Base-by-base conservation (phyloP, 2,797 vertebrate species). In the Neoniphon sammara region DNA sequence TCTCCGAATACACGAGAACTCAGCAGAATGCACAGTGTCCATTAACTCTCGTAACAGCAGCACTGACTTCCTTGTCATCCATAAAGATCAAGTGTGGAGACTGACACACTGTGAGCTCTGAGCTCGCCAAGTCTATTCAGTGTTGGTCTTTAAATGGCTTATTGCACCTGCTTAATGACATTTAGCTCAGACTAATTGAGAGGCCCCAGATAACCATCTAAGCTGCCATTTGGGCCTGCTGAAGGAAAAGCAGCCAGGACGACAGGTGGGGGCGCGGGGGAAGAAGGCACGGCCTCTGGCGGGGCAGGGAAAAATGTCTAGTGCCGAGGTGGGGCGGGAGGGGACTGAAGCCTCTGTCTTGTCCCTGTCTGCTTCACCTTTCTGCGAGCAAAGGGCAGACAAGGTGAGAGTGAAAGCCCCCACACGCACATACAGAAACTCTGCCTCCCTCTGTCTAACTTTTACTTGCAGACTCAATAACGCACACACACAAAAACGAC, bases 91-190 rank as follows among this genome's bases (percentile, higher is more conserved):
- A 54, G 65, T 34, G n/a, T 70, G n/a, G 18, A 62, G 2, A 27
- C 50, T 1, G 14, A 47, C 39, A 30, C 12, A 57, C 53, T 44
- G 5, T 0, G 21, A 60, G 30, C 5, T 36, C 58, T 47, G 1
- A 5, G 62, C 67, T 55, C 0, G 21, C 31, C 25, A 17, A 14
- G 31, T 80, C 78, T 42, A 78, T 61, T 74, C 72, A 70, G 75
- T 34, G 66, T 10, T 17, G 71, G 34, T 76, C 82, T 66, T 64
- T 82, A 80, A 81, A 61, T 73, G 85, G 82, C 85, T 85, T 83
- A 88, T 87, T 92, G 92, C 93, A 93, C 91, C 93, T 94, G 93
- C 67, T 85, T 88, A 68, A 87, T 93, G 93, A 93, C 93, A 94
- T 94, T 94, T 92, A 84, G 87, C 82, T 83, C 82, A 88, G 88